Base-by-base conservation (phyloP, 2,888 invertebrate species). In the Luperina nickerlii region DNA sequence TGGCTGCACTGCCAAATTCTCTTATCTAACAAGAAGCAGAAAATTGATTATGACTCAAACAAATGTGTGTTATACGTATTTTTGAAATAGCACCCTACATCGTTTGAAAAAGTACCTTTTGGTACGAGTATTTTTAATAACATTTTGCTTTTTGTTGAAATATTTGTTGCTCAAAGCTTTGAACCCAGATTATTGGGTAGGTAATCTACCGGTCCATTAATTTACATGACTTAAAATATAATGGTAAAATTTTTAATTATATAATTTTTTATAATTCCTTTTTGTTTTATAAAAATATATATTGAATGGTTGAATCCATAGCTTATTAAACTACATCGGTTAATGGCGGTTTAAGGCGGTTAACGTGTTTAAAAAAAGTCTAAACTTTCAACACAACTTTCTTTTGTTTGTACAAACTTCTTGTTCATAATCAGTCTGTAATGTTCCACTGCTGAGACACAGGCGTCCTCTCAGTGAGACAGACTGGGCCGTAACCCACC, bases 1-100 rank as follows among this genome's bases (percentile, higher is more conserved):
- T 81, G 76, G 81, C 80, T 76, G 78, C 78, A 87, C 57, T 72
- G 76, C 78, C 80, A 80, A 85, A 80, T 80, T 79, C n/a, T 54
- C 65, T 65, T 74, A 67, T 79, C 63, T 69, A 45, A 85, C 69
- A 81, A 74, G 71, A 70, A 76, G 27, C 71, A n/a, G 63, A n/a
- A 71, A 74, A 84, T 76, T 68, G 62, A 83, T 83, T 60, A 48
- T 72, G 78, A 9, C 62, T 65, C 27, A 60, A 66, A 76, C 38
- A 72, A 70, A 81, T 73, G 27, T 27, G 18, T 68, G 66, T 20
- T 65, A 15, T 65, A n/a, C 11, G n/a, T 57, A 32, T 74, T 70
- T 69, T 2, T 27, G 51, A 69, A 54, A 66, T 66, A 66, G 18
- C 9, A 42, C 9, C 38, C n/a, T 0, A n/a, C n/a, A 45, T 45